A percentile compares a stretch with the other conserved stretches of the same genome.
These are phyloP conservation scores for Whitmania pigra DNA, from an alignment of 1,140 invertebrate species.

Conservation along the genomic window DNA sequence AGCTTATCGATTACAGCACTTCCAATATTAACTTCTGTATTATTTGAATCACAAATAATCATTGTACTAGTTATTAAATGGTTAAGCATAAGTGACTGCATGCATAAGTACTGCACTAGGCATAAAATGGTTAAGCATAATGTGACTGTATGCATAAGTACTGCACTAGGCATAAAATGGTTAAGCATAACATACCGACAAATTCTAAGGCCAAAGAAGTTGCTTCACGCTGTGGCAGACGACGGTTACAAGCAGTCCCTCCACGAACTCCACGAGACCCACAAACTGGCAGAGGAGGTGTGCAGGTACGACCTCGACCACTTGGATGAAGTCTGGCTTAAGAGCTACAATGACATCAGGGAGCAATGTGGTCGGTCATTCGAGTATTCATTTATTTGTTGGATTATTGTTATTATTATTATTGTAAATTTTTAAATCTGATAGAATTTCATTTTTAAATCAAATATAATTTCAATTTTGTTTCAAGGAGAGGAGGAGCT, in stretches of 20 bases:
- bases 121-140: not conserved
- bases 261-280: constrained; percentile 71
- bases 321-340: constrained; percentile 77
- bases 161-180: not conserved
- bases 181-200: not conserved
- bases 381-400: too few species aligned
- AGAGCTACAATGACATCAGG: constrained; percentile 71
- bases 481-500: constrained; percentile 37
- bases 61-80: not conserved
- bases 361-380: constrained; percentile 46
- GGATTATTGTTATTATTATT: constrained; percentile 2
- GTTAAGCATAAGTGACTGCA: too few species aligned
- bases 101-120: not conserved
- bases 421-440: not conserved
- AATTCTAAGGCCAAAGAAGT: constrained; percentile 65
- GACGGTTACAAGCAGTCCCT: constrained; percentile 68
- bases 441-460: not conserved
- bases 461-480: not conserved
- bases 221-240: constrained; percentile 74
- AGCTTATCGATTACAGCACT: too few species aligned
- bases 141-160: too few species aligned
- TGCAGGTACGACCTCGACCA: constrained; percentile 91
- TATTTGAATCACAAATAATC: not conserved
- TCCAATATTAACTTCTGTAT: not conserved
- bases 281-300: constrained; percentile 71